Percentiles rank a stretch among this genome's conserved stretches.
Conservation (phyloP, 92 coral and sea anemone species). For the Desmophyllum pertusum region DNA sequence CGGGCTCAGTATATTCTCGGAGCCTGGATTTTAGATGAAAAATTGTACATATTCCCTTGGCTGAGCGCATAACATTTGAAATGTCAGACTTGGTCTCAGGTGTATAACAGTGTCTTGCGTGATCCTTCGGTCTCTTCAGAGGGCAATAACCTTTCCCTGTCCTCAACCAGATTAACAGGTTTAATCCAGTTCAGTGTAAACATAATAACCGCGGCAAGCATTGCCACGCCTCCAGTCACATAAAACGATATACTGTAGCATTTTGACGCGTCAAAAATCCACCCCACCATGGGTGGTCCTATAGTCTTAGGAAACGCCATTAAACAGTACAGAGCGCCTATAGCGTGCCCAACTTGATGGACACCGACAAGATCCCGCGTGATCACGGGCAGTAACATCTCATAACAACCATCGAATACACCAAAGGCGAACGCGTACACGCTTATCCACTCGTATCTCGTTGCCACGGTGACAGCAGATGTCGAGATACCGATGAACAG, state of each 20-base stretch:
- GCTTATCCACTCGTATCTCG: constrained; percentile 53
- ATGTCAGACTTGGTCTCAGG: not conserved
- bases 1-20: not conserved
- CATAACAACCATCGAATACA: constrained; percentile 76
- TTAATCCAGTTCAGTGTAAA: constrained; percentile 14
- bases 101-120: not conserved
- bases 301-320: constrained; percentile 74
- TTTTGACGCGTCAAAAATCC: constrained; percentile 56
- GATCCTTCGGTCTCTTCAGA: constrained; percentile 1
- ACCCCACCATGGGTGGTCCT: constrained; percentile 79
- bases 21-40: not conserved
- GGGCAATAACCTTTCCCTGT: not conserved
- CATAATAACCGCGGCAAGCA: constrained; percentile 47
- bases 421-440: constrained; percentile 71
- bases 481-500: constrained; percentile 66
- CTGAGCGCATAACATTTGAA: not conserved
- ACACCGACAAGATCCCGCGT: constrained; percentile 73
- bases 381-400: constrained; percentile 69
- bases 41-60: not conserved
- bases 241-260: constrained; percentile 59
- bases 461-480: constrained; percentile 65
- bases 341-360: constrained; percentile 54
- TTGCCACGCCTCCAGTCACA: constrained; percentile 56
- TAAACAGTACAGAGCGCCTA: constrained; percentile 68
- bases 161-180: not conserved